These are phyloP conservation scores for Rhadinocentrus ornatus DNA, from an alignment of 2,797 vertebrate species.

Conservation along the genomic window DNA sequence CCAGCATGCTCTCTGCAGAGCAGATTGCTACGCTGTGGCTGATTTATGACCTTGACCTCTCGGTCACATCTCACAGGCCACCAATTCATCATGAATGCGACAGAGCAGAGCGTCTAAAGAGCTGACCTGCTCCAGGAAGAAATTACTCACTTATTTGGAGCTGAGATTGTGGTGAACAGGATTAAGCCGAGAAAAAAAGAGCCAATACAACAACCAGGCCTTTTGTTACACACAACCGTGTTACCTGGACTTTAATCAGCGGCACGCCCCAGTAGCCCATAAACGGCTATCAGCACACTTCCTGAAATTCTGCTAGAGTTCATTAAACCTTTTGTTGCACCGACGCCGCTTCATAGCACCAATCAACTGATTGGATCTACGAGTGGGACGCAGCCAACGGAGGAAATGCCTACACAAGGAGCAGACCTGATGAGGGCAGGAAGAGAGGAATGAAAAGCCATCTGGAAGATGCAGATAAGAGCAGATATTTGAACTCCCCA, in stretches of 20 bases:
- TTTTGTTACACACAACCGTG: constrained; percentile 49
- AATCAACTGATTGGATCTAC: constrained; percentile 42
- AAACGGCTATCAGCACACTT: constrained; percentile 49
- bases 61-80: constrained; percentile 47
- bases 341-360: constrained; percentile 46
- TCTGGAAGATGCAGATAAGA: constrained; percentile 72
- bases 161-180: constrained; percentile 40
- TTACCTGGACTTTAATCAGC: constrained; percentile 40
- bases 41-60: constrained; percentile 64
- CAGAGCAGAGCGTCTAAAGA: constrained; percentile 63
- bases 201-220: constrained; percentile 55
- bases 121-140: constrained; percentile 53
- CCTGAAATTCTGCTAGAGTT: constrained; percentile 49
- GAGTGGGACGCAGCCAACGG: constrained; percentile 21
- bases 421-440: constrained; percentile 25
- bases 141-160: constrained; percentile 66
- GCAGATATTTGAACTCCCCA: constrained; percentile 14
- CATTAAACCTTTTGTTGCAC: constrained; percentile 42
- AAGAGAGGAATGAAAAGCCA: constrained; percentile 60
- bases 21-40: constrained; percentile 38
- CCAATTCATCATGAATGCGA: constrained; percentile 65
- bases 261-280: constrained; percentile 24
- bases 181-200: constrained; percentile 59
- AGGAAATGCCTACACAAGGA: constrained; percentile 68
- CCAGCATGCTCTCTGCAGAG: constrained; percentile 14